These are phyloP conservation scores for Chionoecetes opilio DNA, from an alignment of 1,140 invertebrate species.

Conservation along the genomic window DNA sequence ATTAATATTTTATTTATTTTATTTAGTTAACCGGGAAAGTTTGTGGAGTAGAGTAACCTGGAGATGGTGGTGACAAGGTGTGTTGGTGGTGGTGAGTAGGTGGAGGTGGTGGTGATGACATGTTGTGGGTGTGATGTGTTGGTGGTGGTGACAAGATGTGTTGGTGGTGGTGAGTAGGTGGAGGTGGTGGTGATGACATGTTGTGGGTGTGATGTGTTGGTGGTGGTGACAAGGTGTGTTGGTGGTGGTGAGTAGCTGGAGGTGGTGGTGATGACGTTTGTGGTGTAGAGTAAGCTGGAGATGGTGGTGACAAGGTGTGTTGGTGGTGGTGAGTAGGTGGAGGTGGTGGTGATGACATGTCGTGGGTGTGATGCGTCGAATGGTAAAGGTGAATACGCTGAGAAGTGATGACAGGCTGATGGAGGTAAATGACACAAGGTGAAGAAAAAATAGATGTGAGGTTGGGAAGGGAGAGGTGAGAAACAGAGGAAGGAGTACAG, in stretches of 20 bases:
- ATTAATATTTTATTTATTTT: no score
- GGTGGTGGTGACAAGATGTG: background rate
- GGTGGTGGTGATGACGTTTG: background rate
- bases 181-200: no score
- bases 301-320: background rate
- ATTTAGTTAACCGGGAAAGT: background rate
- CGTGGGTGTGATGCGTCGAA: background rate
- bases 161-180: background rate
- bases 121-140: background rate
- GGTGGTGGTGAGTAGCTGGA: background rate
- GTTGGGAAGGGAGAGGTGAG: no score
- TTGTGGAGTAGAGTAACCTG: background rate
- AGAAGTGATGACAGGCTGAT: background rate
- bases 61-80: background rate
- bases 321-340: background rate
- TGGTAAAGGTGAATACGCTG: background rate
- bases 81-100: background rate
- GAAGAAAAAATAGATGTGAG: background rate
- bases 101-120: background rate
- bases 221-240: background rate
- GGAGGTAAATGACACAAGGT: background rate
- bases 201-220: background rate
- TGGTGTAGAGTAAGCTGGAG: no score
- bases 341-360: background rate
- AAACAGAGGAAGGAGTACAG: background rate